Base-by-base conservation (phyloP, 1,140 invertebrate genomes). In the Temnothorax longispinosus region DNA sequence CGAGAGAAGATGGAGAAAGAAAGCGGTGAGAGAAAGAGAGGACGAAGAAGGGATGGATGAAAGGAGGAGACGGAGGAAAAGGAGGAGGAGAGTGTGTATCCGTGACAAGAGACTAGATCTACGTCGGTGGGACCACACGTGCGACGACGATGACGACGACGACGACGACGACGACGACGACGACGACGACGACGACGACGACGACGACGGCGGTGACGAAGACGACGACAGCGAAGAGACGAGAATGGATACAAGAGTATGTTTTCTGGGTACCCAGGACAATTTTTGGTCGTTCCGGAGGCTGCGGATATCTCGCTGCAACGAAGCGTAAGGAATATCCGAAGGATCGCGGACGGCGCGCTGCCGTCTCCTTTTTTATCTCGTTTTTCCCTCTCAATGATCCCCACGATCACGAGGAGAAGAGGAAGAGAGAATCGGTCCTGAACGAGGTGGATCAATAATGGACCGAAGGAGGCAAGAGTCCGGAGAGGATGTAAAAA, bases 81-180 rank as follows among this genome's bases (percentile, higher is more conserved):
- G 35, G 18, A 21, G 62, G 38, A n/a, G 38, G 74, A 65, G 78
- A 86, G 87, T 76, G 86, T 81, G 85, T 91, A 91, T 91, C 85
- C 89, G 74, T 90, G 90, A 91, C 90, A 91, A 90, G 90, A 91
- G 90, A 91, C 90, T 91, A 91, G 90, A 91, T 91, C 89, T 76
- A 88, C 87, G 74, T 74, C 74, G 87, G 87, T 67, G 65, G 87
- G 90, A 91, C 90, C 90, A 91, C 90, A 91, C 90, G 69, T 84
- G 87, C 87, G 89, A 90, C 71, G 77, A 84, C 56, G 58, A 58
- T 35, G 81, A 47, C 4, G 44, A 47, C 13, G 65, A 32, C 8
- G 65, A 35, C 38, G 62, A 58, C 35, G 60, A 13, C 62, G 75
- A 47, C 1, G 35, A 35, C 27, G 58, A 35, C 47, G 74, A 18